Evolutionary conservation across 2,797 vertebrate genomes (phyloP).

Genomic region (Acipenser ruthenus): DNA sequence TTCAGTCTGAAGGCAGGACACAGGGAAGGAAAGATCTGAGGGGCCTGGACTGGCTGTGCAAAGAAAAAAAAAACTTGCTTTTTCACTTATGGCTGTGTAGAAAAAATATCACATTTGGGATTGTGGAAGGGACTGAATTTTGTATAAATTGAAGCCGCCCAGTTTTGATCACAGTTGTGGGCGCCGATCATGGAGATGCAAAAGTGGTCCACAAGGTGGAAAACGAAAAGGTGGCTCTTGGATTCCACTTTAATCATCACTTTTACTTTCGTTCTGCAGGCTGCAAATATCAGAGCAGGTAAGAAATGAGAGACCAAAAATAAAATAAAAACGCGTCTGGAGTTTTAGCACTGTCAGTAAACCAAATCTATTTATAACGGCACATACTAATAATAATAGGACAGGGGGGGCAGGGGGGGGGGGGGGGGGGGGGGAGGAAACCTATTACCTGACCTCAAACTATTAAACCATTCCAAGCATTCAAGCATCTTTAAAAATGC

Average conservation of each 20-base stretch:
- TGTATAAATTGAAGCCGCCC: conserved; percentile 53
- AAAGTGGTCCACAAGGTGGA: conserved; percentile 89
- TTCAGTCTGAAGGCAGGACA: conserved; percentile 77
- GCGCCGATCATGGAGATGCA: conserved; percentile 78
- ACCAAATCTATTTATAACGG: background rate
- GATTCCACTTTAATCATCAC: conserved; percentile 72
- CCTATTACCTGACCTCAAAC: conserved; percentile 17
- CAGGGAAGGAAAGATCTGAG: conserved; percentile 61
- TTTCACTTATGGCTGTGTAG: conserved; percentile 77
- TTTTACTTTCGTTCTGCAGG: conserved; percentile 69
- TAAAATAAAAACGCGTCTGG: background rate
- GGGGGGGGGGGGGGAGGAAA: too few relatives aligned
- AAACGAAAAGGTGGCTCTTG: conserved; percentile 87
- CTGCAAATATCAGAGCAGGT: conserved; percentile 78
- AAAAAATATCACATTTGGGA: conserved; percentile 54
- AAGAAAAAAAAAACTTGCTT: conserved; percentile 42
- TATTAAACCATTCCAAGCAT: background rate
- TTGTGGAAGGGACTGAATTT: conserved; percentile 61
- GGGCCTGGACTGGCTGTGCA: conserved; percentile 56
- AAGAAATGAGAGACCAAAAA: conserved; percentile 49
- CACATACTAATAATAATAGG: background rate
- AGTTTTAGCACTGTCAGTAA: conserved; percentile 19
- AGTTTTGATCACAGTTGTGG: conserved; percentile 52
- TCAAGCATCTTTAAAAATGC: too few relatives aligned
- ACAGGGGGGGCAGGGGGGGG: too few relatives aligned